These are phyloP conservation scores for Eufriesea mexicana DNA, from an alignment of 1,140 invertebrate species.

Conservation along the genomic window DNA sequence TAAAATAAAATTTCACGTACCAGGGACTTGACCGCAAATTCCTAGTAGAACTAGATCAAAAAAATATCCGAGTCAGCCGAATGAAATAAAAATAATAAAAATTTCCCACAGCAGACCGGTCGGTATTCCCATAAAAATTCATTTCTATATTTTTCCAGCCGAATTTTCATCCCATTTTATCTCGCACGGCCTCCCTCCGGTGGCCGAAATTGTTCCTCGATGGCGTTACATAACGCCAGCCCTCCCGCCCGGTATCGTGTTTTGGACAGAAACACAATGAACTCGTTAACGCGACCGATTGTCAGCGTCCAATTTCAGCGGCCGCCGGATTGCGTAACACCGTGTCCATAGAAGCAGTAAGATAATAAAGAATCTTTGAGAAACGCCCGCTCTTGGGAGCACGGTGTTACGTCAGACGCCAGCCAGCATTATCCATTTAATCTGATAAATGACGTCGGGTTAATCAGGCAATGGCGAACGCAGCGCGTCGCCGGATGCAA, in stretches of 20 bases:
- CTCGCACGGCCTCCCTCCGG: too few species aligned
- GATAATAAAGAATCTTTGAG: constrained; percentile 40
- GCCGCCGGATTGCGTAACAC: constrained; percentile 6
- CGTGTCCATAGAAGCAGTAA: background rate
- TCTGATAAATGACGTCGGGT: constrained; percentile 44
- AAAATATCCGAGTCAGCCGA: too few species aligned
- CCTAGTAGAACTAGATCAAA: too few species aligned
- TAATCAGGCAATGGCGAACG: constrained; percentile 44
- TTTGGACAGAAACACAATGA: constrained; percentile 36
- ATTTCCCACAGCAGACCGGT: background rate
- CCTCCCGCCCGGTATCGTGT: background rate
- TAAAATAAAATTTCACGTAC: too few species aligned
- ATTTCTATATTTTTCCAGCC: background rate
- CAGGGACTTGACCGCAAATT: too few species aligned
- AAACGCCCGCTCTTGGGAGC: background rate
- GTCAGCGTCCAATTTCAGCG: constrained; percentile 9
- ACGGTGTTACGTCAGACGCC: constrained; percentile 23
- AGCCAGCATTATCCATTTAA: constrained; percentile 46
- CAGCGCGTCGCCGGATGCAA: constrained; percentile 32
- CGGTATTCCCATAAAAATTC: background rate
- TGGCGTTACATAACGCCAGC: background rate
- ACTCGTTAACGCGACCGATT: constrained; percentile 35
- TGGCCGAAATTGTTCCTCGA: background rate
- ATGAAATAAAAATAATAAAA: too few species aligned
- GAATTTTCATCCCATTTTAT: background rate